Conservation (phyloP, 2,113 vertebrate species). For the Saguinus imperator region DNA sequence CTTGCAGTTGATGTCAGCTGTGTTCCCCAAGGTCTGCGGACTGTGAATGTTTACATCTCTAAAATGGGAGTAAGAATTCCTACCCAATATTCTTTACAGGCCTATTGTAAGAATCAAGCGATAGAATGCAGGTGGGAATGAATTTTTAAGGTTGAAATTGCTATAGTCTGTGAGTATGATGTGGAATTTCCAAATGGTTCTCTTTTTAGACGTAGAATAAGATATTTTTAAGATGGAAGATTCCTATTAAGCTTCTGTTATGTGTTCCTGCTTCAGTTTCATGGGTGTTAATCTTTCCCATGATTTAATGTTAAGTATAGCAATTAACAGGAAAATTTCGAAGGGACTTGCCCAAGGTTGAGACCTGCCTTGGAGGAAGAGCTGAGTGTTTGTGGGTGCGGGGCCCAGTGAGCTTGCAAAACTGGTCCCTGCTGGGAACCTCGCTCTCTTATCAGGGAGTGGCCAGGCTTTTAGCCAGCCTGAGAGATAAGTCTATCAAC, state of each 20-base stretch:
- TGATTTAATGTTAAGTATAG: background rate
- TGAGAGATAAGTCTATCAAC: background rate
- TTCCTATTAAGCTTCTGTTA: background rate
- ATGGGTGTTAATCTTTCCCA: background rate
- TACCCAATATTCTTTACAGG: background rate
- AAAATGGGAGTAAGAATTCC: background rate
- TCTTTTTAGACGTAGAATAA: background rate
- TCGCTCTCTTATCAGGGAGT: background rate
- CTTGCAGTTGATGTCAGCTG: background rate
- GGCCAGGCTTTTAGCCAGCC: background rate
- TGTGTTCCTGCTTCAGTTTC: background rate
- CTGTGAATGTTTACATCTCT: background rate
- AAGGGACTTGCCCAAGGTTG: background rate
- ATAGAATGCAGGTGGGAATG: background rate
- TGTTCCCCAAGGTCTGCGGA: background rate
- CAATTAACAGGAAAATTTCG: background rate
- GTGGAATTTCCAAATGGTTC: background rate
- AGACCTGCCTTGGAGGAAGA: background rate
- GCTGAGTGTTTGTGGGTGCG: too few species aligned
- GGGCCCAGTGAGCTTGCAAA: background rate
- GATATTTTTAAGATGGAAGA: background rate
- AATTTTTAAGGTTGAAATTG: background rate
- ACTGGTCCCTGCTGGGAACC: background rate
- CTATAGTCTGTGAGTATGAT: background rate
- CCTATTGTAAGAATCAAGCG: background rate